A percentile compares a stretch with the other conserved stretches of the same genome.
These are phyloP conservation scores for Connochaetes taurinus DNA, from an alignment of 2,113 vertebrate genomes.

Conservation along the genomic window DNA sequence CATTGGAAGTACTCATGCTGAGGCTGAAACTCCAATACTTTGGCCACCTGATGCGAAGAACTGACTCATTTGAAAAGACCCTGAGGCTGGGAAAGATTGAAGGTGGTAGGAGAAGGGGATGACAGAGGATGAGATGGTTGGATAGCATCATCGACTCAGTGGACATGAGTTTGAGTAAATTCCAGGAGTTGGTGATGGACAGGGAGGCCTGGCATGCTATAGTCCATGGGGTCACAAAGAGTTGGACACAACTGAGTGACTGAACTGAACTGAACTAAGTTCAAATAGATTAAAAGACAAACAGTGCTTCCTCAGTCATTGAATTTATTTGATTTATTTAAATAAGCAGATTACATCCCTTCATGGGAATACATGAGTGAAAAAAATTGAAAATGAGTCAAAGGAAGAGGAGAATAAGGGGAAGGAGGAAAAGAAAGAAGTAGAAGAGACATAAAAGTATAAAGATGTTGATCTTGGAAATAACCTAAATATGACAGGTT, in stretches of 20 bases:
- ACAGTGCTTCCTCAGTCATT: background rate
- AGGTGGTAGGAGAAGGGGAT: background rate
- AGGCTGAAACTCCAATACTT: background rate
- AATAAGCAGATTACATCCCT: background rate
- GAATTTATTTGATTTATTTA: background rate
- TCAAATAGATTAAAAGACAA: background rate
- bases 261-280: background rate
- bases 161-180: background rate
- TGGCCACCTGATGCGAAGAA: background rate
- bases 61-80: background rate
- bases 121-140: background rate
- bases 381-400: background rate
- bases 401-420: background rate
- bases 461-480: background rate
- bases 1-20: background rate
- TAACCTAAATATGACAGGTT: background rate
- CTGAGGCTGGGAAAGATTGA: background rate
- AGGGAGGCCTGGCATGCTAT: background rate
- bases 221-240: background rate
- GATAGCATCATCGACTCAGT: background rate
- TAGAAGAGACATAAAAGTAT: background rate
- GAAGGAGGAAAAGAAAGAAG: background rate
- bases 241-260: fast-evolving
- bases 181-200: background rate
- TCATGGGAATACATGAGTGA: background rate